Conservation (phyloP, 2,888 invertebrate genomes). For the Zaprionus obscuricornis region DNA sequence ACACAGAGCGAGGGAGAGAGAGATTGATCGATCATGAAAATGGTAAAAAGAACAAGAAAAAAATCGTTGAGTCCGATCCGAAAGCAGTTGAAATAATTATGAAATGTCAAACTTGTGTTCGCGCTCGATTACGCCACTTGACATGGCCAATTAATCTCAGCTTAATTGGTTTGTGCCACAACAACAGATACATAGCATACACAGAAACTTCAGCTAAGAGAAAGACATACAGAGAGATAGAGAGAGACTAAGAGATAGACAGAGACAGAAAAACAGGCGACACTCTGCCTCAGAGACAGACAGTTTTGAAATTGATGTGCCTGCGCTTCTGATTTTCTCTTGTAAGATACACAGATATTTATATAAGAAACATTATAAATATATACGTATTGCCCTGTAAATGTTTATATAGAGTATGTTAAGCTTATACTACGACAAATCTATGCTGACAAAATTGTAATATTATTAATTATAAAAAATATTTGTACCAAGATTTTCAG, state of each 20-base stretch:
- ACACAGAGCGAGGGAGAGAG: slow-evolving; percentile 1
- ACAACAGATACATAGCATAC: slow-evolving; percentile 35
- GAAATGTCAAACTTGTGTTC: slow-evolving; percentile 81
- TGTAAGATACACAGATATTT: slow-evolving; percentile 42
- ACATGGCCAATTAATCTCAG: slow-evolving; percentile 79
- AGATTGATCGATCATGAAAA: slow-evolving; percentile 71
- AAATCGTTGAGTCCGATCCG: slow-evolving; percentile 30
- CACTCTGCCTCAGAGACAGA: slow-evolving; percentile 39
- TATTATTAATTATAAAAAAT: no score
- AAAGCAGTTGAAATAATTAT: slow-evolving; percentile 76
- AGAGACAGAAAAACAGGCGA: slow-evolving; percentile 31
- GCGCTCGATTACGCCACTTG: slow-evolving; percentile 80
- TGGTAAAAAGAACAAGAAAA: slow-evolving; percentile 39
- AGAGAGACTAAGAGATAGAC: slow-evolving; percentile 18
- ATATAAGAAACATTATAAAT: not conserved
- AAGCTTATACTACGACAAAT: no score
- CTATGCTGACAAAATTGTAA: no score
- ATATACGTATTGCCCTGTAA: slow-evolving; percentile 10
- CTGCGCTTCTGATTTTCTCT: slow-evolving; percentile 68
- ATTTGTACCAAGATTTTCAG: no score
- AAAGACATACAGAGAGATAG: slow-evolving; percentile 25
- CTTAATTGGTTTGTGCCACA: slow-evolving; percentile 80
- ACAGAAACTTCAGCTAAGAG: not conserved
- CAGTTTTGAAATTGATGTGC: slow-evolving; percentile 74
- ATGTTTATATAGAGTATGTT: not conserved